Evolutionary conservation across 2,113 vertebrate species (phyloP), one percentile per base, ranked within the genome.

Genomic region (Gobius niger): DNA sequence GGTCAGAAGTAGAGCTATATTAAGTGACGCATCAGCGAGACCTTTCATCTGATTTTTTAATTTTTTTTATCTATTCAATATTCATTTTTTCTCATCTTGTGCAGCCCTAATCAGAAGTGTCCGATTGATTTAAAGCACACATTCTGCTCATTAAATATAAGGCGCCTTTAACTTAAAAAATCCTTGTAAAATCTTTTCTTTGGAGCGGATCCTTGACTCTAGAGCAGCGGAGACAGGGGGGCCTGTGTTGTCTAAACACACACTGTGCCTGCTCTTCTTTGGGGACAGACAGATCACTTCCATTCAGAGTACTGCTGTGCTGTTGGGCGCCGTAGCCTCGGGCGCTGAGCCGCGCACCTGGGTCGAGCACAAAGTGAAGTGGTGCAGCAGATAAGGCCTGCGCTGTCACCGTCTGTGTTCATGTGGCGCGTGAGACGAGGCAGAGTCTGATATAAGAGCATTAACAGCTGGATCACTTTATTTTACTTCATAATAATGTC

Each of bases 231-330:
- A 78, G 80, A 78, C 80, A 66, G 69, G 82, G 72, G 82, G 76
- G 72, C 40, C 75, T 51, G 19, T 93, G 87, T 92, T 92, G 90
- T 93, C 90, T 88, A 94, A 92, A 92, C 74, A 47, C 63, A 75
- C 78, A 59, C 57, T 85, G 72, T 77, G 75, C 40, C 78, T 66
- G 70, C 63, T 76, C 64, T 61, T 73, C 68, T 51, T 60, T 7
- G 65, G 50, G 42, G 72, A 81, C 82, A 82, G 72, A 68, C 47
- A 57, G 86, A 80, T 85, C 73, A 46, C 79, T 75, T 66, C 68
- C 54, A 14, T 65, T 15, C 44, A 59, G 12, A 44, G 56, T 70
- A 44, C 50, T 65, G 73, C 66, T 64, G 42, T 52, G 62, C 54
- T 65, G 61, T 75, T 77, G 81, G 73, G 79, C 82, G 73, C 82